Base-by-base conservation (phyloP, 1,140 invertebrate genomes). In the Eufriesea mexicana region DNA sequence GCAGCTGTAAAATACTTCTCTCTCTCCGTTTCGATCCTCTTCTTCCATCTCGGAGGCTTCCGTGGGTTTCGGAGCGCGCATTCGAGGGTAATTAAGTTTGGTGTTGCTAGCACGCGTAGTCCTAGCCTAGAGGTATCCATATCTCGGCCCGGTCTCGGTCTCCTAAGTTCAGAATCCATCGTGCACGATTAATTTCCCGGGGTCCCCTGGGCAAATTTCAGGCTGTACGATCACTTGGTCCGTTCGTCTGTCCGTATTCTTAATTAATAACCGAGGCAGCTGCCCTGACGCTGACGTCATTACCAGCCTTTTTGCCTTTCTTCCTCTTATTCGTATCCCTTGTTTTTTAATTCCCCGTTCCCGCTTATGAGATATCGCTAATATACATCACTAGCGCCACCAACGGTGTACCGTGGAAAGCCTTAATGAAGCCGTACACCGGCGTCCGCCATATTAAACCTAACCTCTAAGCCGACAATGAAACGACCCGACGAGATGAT, bases 241-340 rank as follows among this genome's bases (percentile, higher is more conserved):
- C 77, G 88, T 85, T 85, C 87, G 83, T 92, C 88, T 83, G 89
- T 89, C 87, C 91, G 86, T 87, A 83, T 89, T 92, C 89, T 92
- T 93, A 94, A 93, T 94, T 93, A 93, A 94, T 93, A 93, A 93
- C 91, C 86, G 68, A 90, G 89, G 89, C 91, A 92, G 92, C 91
- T 93, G 92, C 88, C 86, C 81, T 80, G 49, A 83, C 85, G 83
- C 87, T 92, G 91, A 91, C 91, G 91, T 93, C 93, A 93, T 94
- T 93, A 94, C 88, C 78, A 74, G 54, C 84, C 86, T 91, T 92
- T 92, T 93, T 89, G 89, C 86, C 78, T 80, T 68, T 77, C 83
- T 62, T 71, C 64, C 84, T 85, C 67, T 79, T 77, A 55, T 25
- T 45, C 81, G 74, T 86, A 83, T 70, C 51, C 74, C 54, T 66